phyloP scores from a whole-genome alignment of 2,888 invertebrate species.

The Agrochola lota region DNA sequence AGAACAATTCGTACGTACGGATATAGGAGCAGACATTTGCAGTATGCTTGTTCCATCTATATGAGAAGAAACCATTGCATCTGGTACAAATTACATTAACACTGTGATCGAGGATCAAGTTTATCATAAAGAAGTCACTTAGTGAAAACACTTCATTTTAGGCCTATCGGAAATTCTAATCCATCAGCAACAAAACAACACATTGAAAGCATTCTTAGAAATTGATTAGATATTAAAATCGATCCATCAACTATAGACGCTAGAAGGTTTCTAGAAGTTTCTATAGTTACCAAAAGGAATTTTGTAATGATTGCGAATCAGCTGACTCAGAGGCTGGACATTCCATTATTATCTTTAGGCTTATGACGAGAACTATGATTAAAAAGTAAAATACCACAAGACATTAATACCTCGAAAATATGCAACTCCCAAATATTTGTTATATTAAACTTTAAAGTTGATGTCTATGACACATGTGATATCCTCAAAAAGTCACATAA shows the following conservation, averaged over 20 bases:
- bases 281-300: constrained; percentile 10
- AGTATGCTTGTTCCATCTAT: not conserved
- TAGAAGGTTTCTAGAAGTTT: constrained; percentile 32
- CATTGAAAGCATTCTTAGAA: constrained; percentile 26
- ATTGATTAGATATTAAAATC: constrained; percentile 43
- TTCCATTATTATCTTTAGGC: constrained; percentile 30
- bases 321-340: constrained; percentile 12
- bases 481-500: not conserved
- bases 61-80: not conserved
- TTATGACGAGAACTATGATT: constrained; percentile 26
- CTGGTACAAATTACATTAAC: not conserved
- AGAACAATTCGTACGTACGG: not conserved
- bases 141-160: constrained; percentile 1
- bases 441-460: not conserved
- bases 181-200: constrained; percentile 23
- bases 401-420: too few species aligned
- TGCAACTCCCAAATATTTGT: not conserved
- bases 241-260: constrained; percentile 24
- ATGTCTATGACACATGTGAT: not conserved
- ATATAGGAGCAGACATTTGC: not conserved
- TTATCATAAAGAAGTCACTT: constrained; percentile 25
- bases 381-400: not conserved
- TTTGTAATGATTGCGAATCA: constrained; percentile 15
- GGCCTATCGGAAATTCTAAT: constrained; percentile 37
- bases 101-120: constrained; percentile 24